Evolutionary conservation across 2,113 vertebrate genomes (phyloP).

Genomic region (Clupea harengus): DNA sequence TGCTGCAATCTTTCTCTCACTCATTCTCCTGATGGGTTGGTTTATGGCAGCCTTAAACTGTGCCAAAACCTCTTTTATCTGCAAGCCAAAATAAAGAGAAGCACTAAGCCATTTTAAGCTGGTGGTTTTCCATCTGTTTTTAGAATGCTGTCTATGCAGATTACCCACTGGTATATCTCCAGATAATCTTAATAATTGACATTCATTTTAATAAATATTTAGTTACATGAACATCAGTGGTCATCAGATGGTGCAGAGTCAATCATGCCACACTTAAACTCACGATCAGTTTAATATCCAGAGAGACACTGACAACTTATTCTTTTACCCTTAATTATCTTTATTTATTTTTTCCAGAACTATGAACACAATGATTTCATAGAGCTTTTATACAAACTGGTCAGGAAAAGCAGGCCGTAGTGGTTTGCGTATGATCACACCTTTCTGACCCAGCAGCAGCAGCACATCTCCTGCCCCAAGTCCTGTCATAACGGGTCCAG

Average conservation of each 20-base stretch:
- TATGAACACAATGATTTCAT: not conserved
- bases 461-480: not conserved
- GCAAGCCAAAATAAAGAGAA: not conserved
- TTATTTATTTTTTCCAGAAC: not conserved
- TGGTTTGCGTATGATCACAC: not conserved
- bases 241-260: not conserved
- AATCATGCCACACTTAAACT: not conserved
- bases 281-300: not conserved
- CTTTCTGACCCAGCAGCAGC: not conserved
- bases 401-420: not conserved
- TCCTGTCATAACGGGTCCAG: not conserved
- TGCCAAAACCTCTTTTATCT: not conserved
- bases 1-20: not conserved
- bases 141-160: not conserved
- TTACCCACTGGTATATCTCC: not conserved
- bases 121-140: not conserved
- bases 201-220: not conserved
- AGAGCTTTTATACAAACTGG: slow-evolving; percentile 1
- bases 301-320: not conserved
- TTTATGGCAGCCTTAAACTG: not conserved
- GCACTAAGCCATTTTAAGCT: not conserved
- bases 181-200: not conserved
- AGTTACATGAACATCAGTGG: not conserved
- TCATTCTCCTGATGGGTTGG: not conserved
- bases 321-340: not conserved